Conservation (phyloP, 2,113 vertebrate genomes). For the Oncorhynchus nerka region DNA sequence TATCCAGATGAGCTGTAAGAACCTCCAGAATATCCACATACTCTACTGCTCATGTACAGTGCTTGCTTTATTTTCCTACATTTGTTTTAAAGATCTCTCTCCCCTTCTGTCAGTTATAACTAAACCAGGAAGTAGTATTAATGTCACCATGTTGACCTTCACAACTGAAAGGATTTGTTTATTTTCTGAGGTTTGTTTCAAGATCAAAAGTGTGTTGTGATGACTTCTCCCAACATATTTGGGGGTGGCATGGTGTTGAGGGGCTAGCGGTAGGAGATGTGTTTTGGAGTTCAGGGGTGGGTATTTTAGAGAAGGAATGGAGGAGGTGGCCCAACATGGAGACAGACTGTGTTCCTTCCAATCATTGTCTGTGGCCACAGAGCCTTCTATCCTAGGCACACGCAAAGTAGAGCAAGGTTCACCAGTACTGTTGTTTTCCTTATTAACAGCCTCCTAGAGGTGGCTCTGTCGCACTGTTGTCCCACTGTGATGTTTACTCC, state of each 20-base stretch:
- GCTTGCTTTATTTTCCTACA: background rate
- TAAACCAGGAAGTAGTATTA: too few species aligned
- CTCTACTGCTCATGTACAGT: background rate
- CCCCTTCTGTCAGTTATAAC: too few species aligned
- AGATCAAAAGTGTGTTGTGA: background rate
- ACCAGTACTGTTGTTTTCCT: constrained; percentile 20
- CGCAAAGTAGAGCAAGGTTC: constrained; percentile 11
- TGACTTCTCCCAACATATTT: background rate
- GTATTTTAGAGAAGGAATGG: too few species aligned
- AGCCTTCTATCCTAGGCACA: too few species aligned
- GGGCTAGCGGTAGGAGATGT: too few species aligned
- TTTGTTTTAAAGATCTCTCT: too few species aligned
- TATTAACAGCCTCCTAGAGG: background rate
- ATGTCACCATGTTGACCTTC: background rate
- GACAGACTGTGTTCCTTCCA: too few species aligned
- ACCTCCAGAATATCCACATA: background rate
- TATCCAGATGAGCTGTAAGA: constrained; percentile 6
- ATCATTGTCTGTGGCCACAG: too few species aligned
- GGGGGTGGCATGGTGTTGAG: too few species aligned
- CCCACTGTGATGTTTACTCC: constrained; percentile 6
- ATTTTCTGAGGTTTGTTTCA: background rate
- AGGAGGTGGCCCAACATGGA: too few species aligned
- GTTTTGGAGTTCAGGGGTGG: too few species aligned
- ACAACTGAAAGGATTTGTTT: background rate
- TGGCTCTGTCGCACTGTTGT: constrained; percentile 15